Conservation (phyloP, 2,888 invertebrate genomes). For the Zygaena filipendulae region DNA sequence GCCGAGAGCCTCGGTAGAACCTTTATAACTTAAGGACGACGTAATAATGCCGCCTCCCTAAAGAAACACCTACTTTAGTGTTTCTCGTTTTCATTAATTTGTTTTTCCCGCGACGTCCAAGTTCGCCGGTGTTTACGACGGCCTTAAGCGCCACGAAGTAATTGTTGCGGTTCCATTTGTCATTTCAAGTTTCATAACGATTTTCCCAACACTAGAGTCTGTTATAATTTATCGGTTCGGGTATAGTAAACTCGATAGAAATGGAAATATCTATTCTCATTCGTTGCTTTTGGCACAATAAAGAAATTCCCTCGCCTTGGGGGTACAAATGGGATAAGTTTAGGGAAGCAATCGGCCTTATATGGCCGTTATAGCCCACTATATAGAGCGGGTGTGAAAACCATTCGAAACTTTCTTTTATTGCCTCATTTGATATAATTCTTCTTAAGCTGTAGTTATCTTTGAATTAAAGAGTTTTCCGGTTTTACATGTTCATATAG, state of each 20-base stretch:
- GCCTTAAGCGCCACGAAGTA: conserved; percentile 23
- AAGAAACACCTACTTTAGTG: too few species aligned
- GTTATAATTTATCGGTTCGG: conserved; percentile 41
- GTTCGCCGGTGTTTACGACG: too few species aligned
- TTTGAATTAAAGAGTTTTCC: too few species aligned
- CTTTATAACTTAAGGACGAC: too few species aligned
- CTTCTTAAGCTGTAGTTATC: too few species aligned
- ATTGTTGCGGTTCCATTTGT: conserved; percentile 31
- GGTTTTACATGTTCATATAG: too few species aligned
- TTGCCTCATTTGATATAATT: conserved; percentile 49
- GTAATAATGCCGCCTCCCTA: too few species aligned
- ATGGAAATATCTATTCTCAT: conserved; percentile 53
- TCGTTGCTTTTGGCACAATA: conserved; percentile 56
- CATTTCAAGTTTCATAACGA: conserved; percentile 33
- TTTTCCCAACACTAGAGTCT: too few species aligned
- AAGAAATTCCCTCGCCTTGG: conserved; percentile 51
- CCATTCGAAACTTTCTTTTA: conserved; percentile 53
- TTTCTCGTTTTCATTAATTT: too few species aligned
- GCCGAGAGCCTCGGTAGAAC: too few species aligned
- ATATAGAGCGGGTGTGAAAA: conserved; percentile 50
- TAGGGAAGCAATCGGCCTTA: conserved; percentile 65
- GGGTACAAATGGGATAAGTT: conserved; percentile 64
- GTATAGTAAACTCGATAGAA: conserved; percentile 42
- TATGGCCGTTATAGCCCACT: conserved; percentile 62
- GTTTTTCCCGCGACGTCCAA: too few species aligned